Evolutionary conservation across 1,140 invertebrate genomes (phyloP).

Genomic region (Oryzaephilus surinamensis): DNA sequence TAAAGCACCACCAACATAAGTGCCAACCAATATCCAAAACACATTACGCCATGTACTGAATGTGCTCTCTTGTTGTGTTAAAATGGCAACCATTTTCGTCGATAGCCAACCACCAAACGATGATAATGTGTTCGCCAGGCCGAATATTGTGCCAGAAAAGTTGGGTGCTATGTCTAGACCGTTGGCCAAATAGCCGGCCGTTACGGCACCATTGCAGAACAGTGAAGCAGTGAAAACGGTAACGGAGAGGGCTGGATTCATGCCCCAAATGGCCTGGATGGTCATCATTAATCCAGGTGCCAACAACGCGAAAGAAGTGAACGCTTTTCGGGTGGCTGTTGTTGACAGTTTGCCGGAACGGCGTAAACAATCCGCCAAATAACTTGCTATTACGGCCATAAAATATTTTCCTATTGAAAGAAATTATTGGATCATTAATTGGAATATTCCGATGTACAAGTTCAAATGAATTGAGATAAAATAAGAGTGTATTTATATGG

Average conservation of each 20-base stretch:
- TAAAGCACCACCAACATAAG: constrained; percentile 59
- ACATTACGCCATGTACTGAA: constrained; percentile 72
- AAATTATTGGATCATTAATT: too few species aligned
- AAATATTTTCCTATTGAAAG: constrained; percentile 70
- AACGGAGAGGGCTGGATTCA: constrained; percentile 56
- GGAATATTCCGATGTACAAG: too few species aligned
- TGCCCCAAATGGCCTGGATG: constrained; percentile 55
- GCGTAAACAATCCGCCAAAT: constrained; percentile 56
- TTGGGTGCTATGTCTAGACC: constrained; percentile 83
- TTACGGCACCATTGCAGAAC: constrained; percentile 76
- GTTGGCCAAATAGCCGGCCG: constrained; percentile 79
- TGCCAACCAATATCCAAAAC: constrained; percentile 67
- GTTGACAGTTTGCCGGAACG: constrained; percentile 53
- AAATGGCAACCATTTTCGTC: constrained; percentile 68
- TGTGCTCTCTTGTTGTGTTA: constrained; percentile 66
- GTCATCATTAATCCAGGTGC: constrained; percentile 58
- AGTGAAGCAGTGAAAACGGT: constrained; percentile 63
- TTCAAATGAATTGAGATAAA: too few species aligned
- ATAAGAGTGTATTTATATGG: too few species aligned
- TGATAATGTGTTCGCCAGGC: constrained; percentile 80
- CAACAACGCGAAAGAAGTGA: constrained; percentile 52
- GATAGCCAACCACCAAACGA: constrained; percentile 81
- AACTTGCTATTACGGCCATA: constrained; percentile 58
- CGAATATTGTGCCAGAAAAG: constrained; percentile 84
- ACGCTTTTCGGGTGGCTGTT: constrained; percentile 57